Evolutionary conservation across 2,888 invertebrate species (phyloP).

Genomic region (Polyommatus iphigenia): DNA sequence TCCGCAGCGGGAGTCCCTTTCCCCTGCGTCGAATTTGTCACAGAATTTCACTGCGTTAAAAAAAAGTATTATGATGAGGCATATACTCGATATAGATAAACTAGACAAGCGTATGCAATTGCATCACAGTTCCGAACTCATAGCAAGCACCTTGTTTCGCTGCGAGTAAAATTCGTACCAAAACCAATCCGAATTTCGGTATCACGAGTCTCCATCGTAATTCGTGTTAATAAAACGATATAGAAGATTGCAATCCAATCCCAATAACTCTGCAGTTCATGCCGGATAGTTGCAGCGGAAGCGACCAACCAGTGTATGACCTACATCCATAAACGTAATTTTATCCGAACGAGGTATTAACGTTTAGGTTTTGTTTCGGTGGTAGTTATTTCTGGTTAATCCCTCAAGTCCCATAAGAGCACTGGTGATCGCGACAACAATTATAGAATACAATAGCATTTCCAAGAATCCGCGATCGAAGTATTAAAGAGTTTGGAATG

Average conservation of each 20-base stretch:
- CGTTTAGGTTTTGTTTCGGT: neutral
- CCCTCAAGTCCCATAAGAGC: too few species aligned
- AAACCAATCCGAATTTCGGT: conserved; percentile 2
- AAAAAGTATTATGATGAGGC: too few species aligned
- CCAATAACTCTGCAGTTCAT: conserved; percentile 18
- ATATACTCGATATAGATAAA: neutral
- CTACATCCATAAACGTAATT: conserved; percentile 20
- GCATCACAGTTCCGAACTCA: neutral
- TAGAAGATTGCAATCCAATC: conserved; percentile 23
- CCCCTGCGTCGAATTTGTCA: too few species aligned
- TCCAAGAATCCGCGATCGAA: too few species aligned
- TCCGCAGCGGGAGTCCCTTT: too few species aligned
- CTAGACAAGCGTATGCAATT: neutral
- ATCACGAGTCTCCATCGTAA: conserved; percentile 13
- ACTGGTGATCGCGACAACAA: too few species aligned
- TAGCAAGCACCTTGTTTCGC: neutral
- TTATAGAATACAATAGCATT: too few species aligned
- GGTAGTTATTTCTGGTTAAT: neutral
- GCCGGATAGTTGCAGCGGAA: conserved; percentile 20
- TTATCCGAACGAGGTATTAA: neutral
- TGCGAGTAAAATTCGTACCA: neutral
- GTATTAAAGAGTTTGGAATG: neutral
- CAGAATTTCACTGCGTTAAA: too few species aligned
- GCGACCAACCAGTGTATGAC: conserved; percentile 1
- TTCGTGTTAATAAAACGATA: conserved; percentile 22